These are phyloP conservation scores for Lagodon rhomboides DNA, from an alignment of 2,797 vertebrate genomes.

Conservation along the genomic window DNA sequence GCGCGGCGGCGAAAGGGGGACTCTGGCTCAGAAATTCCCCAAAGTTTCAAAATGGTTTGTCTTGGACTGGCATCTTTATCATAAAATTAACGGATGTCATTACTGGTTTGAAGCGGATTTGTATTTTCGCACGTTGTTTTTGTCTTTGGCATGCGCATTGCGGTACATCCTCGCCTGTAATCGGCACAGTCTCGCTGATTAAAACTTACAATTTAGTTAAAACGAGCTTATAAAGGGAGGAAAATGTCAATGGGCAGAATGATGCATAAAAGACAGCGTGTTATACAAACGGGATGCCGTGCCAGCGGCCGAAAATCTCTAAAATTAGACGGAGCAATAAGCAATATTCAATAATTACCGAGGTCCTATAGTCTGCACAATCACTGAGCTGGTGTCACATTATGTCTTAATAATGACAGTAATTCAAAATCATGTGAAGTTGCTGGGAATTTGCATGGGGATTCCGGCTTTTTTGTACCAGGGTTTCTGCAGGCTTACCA, in stretches of 20 bases:
- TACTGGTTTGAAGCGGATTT: slow-evolving; percentile 56
- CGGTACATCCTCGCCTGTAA: slow-evolving; percentile 71
- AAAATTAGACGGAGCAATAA: slow-evolving; percentile 65
- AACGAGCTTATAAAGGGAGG: slow-evolving; percentile 56
- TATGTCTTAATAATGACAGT: slow-evolving; percentile 81
- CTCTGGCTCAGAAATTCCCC: slow-evolving; percentile 69
- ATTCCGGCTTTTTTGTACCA: slow-evolving; percentile 82
- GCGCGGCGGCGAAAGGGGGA: slow-evolving; percentile 63
- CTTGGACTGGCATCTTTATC: slow-evolving; percentile 77
- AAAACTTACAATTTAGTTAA: slow-evolving; percentile 71
- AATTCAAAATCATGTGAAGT: slow-evolving; percentile 85
- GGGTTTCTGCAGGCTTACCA: slow-evolving; percentile 77
- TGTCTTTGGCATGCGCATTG: slow-evolving; percentile 81
- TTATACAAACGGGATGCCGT: slow-evolving; percentile 61
- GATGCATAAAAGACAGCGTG: slow-evolving; percentile 59
- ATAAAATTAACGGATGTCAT: slow-evolving; percentile 65
- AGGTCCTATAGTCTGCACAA: slow-evolving; percentile 61
- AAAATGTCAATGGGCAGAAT: slow-evolving; percentile 61
- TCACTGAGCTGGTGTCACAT: slow-evolving; percentile 68
- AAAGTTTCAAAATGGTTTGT: slow-evolving; percentile 84
- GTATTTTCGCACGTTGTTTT: slow-evolving; percentile 61
- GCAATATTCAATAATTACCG: slow-evolving; percentile 67
- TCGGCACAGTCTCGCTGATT: slow-evolving; percentile 63
- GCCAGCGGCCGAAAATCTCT: slow-evolving; percentile 56
- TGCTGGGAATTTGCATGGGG: slow-evolving; percentile 81